Percentiles rank a stretch among this genome's conserved stretches.
Conservation (phyloP, 2,113 vertebrate species). For the Butorides virescens region DNA sequence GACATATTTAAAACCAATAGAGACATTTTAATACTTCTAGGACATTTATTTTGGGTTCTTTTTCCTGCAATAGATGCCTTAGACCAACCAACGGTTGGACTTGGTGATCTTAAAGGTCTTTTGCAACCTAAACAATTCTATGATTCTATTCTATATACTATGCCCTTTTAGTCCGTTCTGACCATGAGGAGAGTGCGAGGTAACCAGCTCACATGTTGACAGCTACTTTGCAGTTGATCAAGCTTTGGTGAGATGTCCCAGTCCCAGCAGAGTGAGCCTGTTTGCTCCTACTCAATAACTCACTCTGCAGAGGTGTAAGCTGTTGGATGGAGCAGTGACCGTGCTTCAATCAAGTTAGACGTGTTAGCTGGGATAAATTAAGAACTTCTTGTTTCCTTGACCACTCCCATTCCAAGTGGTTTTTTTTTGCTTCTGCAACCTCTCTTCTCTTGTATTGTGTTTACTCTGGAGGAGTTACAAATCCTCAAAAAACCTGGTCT, state of each 20-base stretch:
- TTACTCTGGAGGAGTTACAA: not conserved
- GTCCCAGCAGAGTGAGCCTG: not conserved
- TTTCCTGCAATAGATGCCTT: not conserved
- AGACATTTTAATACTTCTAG: not conserved
- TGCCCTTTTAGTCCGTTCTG: not conserved
- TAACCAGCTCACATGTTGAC: not conserved
- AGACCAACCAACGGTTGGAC: not conserved
- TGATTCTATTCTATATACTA: too few species aligned
- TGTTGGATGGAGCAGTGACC: not conserved
- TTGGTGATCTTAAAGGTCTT: too few species aligned
- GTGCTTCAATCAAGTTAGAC: not conserved
- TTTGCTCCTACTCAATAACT: not conserved
- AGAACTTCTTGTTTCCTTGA: not conserved
- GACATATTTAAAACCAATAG: not conserved
- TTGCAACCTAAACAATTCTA: too few species aligned
- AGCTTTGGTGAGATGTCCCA: not conserved
- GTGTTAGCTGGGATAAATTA: not conserved
- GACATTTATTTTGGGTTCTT: not conserved
- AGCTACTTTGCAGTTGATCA: not conserved
- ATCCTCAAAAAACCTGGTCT: not conserved
- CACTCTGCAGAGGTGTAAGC: not conserved
- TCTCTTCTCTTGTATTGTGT: not conserved
- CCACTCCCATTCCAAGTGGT: not conserved
- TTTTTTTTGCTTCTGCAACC: not conserved
- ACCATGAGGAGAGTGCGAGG: not conserved